Evolutionary conservation across 2,888 invertebrate species (phyloP), one percentile per base, ranked within the genome.

Genomic region (Icerya purchasi): DNA sequence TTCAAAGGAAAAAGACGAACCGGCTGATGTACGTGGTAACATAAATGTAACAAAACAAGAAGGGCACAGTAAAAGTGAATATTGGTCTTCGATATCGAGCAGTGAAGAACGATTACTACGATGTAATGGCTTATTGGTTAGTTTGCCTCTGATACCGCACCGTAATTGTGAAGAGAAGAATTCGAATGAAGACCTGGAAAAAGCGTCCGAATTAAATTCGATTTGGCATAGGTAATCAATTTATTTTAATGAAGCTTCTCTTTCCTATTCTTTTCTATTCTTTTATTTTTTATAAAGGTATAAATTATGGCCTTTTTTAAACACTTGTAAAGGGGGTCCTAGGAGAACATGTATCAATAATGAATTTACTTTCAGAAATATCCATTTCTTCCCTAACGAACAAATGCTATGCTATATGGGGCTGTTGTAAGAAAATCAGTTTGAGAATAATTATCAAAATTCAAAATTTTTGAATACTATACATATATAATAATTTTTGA

Each of bases 81-180:
- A 82, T 72, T 84, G 83, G 82, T 85, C 84, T 0, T 85, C 85
- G 0, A 85, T 84, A 73, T 85, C 85, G 20, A 83, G 83, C 69
- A 84, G 84, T 53, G 86, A 86, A 68, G 86, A 86, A 68, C 81
- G 83, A 0, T 72, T 86, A 2, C 69, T 84, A 18, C 81, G 83
- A 66, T 85, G 86, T 65, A 81, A 79, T 25, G 86, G 85, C 0
- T 72, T 85, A 50, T 80, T 86, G 61, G 72, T 84, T 3, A 84
- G 83, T 69, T 72, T 84, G 36, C 84, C 84, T 0, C 70, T 85
- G 2, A 80, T 79, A 0, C 83, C 84, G 0, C 78, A 82, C 65
- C 69, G 72, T 2, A 70, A 72, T 2, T 85, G 85, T 65, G 67
- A 60, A 18, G 52, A 56, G 22, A 60, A 1, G 53, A n/a, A 21